Conservation (phyloP, 2,113 vertebrate species). For the Atlantisia rogersi region DNA sequence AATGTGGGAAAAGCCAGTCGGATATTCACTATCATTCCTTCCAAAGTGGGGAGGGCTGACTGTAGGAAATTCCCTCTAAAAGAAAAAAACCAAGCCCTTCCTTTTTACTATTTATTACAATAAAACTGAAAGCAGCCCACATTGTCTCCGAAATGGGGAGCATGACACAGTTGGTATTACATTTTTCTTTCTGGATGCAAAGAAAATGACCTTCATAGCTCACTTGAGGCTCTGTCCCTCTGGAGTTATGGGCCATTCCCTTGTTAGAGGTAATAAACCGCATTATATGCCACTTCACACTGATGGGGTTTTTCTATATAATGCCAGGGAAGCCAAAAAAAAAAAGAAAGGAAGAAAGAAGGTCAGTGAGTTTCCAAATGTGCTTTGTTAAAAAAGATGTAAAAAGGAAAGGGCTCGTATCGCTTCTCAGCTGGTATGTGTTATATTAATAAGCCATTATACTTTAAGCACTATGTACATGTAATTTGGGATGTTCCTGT, state of each 20-base stretch:
- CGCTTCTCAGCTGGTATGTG: neutral
- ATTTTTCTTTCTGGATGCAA: conserved; percentile 38
- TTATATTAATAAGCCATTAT: neutral
- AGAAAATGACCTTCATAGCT: conserved; percentile 52
- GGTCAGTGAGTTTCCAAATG: conserved; percentile 1
- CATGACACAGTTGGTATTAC: neutral
- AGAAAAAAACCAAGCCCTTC: neutral
- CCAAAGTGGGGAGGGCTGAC: neutral
- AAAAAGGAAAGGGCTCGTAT: neutral
- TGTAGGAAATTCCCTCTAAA: neutral
- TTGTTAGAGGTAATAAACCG: conserved; percentile 61
- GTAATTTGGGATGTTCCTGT: neutral
- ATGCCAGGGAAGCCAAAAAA: neutral
- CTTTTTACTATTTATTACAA: conserved; percentile 26
- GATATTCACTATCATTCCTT: neutral
- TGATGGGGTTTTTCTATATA: conserved; percentile 8
- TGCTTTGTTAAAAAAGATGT: neutral
- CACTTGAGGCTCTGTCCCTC: conserved; percentile 46
- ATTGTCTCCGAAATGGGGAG: neutral
- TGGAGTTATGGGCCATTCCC: conserved; percentile 34
- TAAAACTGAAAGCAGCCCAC: neutral
- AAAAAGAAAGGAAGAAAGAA: neutral
- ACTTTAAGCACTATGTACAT: neutral
- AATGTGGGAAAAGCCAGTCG: neutral
- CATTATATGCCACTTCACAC: conserved; percentile 35